A percentile compares a stretch with the other conserved stretches of the same genome.
Conservation (phyloP, 92 coral and sea anemone species). For the Porites rus region DNA sequence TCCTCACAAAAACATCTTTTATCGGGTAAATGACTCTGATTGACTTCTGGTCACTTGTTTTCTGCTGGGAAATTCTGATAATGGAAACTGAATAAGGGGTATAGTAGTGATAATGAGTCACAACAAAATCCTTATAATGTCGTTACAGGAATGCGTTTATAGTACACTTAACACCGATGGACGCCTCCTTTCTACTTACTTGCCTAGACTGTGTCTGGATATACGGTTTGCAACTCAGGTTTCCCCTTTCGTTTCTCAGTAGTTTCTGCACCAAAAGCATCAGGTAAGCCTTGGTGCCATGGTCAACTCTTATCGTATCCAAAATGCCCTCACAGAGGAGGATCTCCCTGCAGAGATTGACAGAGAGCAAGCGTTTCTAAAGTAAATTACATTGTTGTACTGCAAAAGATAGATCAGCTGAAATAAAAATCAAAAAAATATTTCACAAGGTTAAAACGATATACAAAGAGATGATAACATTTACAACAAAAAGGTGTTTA, state of each 20-base stretch:
- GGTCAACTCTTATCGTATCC: constrained; percentile 73
- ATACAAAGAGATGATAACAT: constrained; percentile 5
- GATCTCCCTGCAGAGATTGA: not conserved
- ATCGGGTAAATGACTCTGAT: constrained; percentile 45
- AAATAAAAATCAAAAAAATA: not conserved
- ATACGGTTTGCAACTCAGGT: constrained; percentile 66
- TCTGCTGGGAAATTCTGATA: constrained; percentile 60
- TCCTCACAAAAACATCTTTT: constrained; percentile 31
- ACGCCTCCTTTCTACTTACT: constrained; percentile 33
- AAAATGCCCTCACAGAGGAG: constrained; percentile 61
- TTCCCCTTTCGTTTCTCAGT: constrained; percentile 49
- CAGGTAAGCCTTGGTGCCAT: constrained; percentile 70
- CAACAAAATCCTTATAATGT: not conserved
- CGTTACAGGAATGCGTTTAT: no score
- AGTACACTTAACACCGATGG: no score
- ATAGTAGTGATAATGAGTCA: not conserved
- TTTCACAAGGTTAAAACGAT: constrained; percentile 11
- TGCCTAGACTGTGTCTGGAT: constrained; percentile 68
- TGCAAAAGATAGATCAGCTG: constrained; percentile 12
- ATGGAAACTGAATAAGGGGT: not conserved
- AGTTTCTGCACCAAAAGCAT: constrained; percentile 70
- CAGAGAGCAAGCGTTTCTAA: constrained; percentile 4
- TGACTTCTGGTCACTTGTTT: constrained; percentile 52
- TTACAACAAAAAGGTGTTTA: not conserved
- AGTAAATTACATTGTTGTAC: not conserved